Conservation (phyloP, 2,888 invertebrate genomes). For the Xiphydria camelus region DNA sequence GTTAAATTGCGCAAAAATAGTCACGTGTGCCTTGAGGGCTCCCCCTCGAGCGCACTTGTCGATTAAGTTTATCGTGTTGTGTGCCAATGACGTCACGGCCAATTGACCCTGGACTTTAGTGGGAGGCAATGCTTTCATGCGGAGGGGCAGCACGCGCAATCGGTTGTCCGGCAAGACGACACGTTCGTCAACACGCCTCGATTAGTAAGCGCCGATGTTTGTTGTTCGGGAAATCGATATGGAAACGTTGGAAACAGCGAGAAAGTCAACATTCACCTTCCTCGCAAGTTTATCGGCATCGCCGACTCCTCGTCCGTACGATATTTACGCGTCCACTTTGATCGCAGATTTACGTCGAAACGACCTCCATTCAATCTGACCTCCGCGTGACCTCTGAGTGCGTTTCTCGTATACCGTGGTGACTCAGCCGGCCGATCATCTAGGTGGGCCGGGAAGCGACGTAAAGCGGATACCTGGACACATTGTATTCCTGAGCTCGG, state of each 20-base stretch:
- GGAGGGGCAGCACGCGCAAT: too few species aligned
- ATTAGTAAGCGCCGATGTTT: too few species aligned
- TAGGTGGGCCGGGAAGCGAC: constrained; percentile 28
- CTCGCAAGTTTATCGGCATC: too few species aligned
- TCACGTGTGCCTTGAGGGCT: constrained; percentile 29
- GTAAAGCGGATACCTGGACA: constrained; percentile 28
- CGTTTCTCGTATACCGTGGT: constrained; percentile 23
- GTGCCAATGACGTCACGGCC: constrained; percentile 24
- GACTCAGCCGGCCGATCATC: constrained; percentile 35
- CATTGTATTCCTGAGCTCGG: constrained; percentile 22
- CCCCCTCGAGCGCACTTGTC: too few species aligned
- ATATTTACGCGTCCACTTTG: too few species aligned
- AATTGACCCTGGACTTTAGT: constrained; percentile 31
- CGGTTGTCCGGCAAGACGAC: not conserved
- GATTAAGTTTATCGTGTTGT: constrained; percentile 1
- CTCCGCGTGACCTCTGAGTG: constrained; percentile 24
- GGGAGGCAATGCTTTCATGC: not conserved
- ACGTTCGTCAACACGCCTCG: too few species aligned
- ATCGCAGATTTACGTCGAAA: too few species aligned
- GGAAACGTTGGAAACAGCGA: too few species aligned
- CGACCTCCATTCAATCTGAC: constrained; percentile 12
- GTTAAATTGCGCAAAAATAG: too few species aligned
- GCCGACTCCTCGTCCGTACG: too few species aligned
- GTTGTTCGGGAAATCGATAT: too few species aligned
- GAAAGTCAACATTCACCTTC: too few species aligned